phyloP scores from a whole-genome alignment of 1,140 invertebrate species.

The Palaemon carinicauda region DNA sequence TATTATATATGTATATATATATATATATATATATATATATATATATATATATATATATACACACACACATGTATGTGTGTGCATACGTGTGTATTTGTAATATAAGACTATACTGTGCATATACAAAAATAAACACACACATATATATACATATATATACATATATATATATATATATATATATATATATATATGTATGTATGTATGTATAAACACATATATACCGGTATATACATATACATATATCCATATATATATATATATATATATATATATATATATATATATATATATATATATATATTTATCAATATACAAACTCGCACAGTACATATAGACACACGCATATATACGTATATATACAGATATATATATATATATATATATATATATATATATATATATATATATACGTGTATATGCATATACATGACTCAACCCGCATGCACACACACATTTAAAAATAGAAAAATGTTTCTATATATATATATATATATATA shows the following conservation, averaged over 20 bases:
- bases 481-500: neutral
- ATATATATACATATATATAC: neutral
- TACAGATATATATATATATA: neutral
- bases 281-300: neutral
- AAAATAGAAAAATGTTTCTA: no score
- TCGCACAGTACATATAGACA: no score
- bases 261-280: neutral
- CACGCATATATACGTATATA: neutral
- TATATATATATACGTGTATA: neutral
- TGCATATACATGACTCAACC: neutral
- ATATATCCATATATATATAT: neutral
- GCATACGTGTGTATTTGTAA: neutral
- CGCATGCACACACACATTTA: no score
- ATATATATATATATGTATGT: neutral
- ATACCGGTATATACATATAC: neutral
- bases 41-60: neutral
- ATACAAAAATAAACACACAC: neutral
- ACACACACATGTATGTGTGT: neutral
- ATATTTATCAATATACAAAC: neutral
- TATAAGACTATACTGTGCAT: neutral
- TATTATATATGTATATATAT: neutral
- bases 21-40: neutral
- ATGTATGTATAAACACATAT: neutral
- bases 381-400: neutral
- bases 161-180: constrained; percentile 2